Percentiles rank a stretch among this genome's conserved stretches.
These are phyloP conservation scores for Cheiracanthium punctorium DNA, from an alignment of 2,888 invertebrate species.

Conservation along the genomic window DNA sequence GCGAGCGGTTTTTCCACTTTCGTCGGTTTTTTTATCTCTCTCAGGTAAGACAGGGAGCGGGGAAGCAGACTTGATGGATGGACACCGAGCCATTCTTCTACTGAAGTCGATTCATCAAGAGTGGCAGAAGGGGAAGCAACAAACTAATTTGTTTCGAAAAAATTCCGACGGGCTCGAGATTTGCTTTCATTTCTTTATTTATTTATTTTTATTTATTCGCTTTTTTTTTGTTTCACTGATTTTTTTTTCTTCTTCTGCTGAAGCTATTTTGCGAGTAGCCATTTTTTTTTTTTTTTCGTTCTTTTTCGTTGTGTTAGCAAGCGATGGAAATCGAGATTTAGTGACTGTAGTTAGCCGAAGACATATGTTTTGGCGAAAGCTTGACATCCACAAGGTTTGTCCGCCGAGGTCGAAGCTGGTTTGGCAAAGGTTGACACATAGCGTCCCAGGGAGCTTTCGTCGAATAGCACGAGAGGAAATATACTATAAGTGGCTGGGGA, in stretches of 20 bases:
- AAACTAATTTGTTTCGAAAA: conserved; percentile 55
- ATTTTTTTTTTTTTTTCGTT: no score
- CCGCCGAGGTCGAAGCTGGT: background rate
- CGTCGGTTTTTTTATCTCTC: background rate
- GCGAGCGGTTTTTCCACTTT: conserved; percentile 1
- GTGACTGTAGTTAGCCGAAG: background rate
- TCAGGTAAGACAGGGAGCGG: conserved; percentile 53
- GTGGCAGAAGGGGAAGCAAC: conserved; percentile 37
- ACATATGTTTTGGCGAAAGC: background rate
- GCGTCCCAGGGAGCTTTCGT: background rate
- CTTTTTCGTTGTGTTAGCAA: background rate
- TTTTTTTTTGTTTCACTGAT: background rate
- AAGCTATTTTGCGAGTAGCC: no score
- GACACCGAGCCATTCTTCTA: conserved; percentile 19
- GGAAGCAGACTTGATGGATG: conserved; percentile 34
- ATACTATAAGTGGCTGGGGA: no score
- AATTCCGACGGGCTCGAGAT: background rate
- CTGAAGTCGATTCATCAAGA: conserved; percentile 64
- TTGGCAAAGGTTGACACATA: background rate
- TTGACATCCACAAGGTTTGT: conserved; percentile 2
- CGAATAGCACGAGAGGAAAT: background rate
- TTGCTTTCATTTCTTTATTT: background rate
- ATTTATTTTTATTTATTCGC: background rate
- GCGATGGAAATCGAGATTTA: background rate
- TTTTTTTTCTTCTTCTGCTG: background rate